A percentile compares a stretch with the other conserved stretches of the same genome.
Evolutionary conservation across 2,113 vertebrate genomes (phyloP).

Genomic region (Mormyrus lacerda): DNA sequence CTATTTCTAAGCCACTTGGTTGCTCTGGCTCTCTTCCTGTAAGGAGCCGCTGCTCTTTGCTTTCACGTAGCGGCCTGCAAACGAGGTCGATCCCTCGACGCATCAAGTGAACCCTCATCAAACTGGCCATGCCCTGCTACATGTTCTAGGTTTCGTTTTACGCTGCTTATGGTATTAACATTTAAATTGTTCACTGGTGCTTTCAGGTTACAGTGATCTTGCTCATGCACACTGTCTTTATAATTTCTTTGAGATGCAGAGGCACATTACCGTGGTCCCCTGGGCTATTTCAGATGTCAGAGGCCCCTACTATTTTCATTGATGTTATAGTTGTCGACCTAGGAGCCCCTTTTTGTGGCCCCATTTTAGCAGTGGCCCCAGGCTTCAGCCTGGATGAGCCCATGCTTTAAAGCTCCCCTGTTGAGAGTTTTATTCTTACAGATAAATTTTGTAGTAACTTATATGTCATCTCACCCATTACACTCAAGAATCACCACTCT

Average conservation of each 20-base stretch:
- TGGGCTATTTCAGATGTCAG: not conserved
- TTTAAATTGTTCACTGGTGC: not conserved
- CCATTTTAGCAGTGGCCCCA: not conserved
- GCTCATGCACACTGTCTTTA: not conserved
- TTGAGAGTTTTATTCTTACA: not conserved
- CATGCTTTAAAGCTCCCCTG: not conserved
- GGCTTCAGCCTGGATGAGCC: not conserved
- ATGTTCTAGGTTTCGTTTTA: not conserved
- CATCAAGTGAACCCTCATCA: not conserved
- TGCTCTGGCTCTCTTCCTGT: not conserved
- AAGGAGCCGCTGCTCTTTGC: not conserved
- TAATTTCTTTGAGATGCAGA: not conserved
- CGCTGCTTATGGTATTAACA: not conserved
- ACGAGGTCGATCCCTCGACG: not conserved
- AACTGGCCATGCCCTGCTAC: not conserved
- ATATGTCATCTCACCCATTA: not conserved
- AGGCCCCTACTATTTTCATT: not conserved
- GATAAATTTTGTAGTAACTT: not conserved
- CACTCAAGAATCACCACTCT: not conserved
- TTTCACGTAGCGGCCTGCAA: not conserved
- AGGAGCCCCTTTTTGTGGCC: not conserved
- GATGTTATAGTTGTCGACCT: not conserved
- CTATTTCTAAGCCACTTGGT: not conserved
- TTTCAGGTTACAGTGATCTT: not conserved
- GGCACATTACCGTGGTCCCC: not conserved